These are phyloP conservation scores for Cyrtorhinus lividipennis DNA, from an alignment of 1,140 invertebrate genomes.

Conservation along the genomic window DNA sequence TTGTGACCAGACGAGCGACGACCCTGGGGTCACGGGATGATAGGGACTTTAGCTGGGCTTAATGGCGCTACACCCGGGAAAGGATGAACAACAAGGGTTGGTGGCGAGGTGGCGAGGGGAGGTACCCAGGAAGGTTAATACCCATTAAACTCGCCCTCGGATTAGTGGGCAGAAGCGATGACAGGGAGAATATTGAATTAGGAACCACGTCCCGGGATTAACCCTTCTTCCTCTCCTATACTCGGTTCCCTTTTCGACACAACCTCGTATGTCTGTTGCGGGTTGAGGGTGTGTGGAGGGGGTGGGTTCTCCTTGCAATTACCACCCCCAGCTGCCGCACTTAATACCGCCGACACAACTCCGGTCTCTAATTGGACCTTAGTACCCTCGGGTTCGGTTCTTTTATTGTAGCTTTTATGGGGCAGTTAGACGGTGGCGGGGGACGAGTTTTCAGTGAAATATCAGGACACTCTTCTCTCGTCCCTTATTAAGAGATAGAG, in stretches of 20 bases:
- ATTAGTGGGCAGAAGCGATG: conserved; percentile 9
- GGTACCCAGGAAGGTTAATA: background rate
- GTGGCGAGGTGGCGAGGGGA: background rate
- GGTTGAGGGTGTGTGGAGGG: no score
- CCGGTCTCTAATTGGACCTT: conserved; percentile 9
- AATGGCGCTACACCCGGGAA: background rate
- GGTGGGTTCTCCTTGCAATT: conserved; percentile 7
- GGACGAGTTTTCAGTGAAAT: background rate
- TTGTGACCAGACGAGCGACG: background rate
- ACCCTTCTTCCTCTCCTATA: background rate
- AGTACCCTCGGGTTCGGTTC: conserved; percentile 1
- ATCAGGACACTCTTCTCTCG: background rate
- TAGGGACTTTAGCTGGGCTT: background rate
- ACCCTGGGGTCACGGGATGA: background rate
- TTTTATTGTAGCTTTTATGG: conserved; percentile 10
- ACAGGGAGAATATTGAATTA: conserved; percentile 10
- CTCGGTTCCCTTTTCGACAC: background rate
- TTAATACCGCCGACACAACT: conserved; percentile 6
- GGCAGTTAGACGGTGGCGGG: background rate
- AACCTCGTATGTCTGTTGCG: background rate
- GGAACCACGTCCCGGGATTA: conserved; percentile 6
- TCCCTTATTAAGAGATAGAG: conserved; percentile 5
- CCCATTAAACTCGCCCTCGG: conserved; percentile 6
- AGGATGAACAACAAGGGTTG: background rate
- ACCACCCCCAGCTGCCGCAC: conserved; percentile 1